Conservation (phyloP, 30 jellyfish, hydroid and myxozoan genomes). For the Hydractinia echinata region DNA sequence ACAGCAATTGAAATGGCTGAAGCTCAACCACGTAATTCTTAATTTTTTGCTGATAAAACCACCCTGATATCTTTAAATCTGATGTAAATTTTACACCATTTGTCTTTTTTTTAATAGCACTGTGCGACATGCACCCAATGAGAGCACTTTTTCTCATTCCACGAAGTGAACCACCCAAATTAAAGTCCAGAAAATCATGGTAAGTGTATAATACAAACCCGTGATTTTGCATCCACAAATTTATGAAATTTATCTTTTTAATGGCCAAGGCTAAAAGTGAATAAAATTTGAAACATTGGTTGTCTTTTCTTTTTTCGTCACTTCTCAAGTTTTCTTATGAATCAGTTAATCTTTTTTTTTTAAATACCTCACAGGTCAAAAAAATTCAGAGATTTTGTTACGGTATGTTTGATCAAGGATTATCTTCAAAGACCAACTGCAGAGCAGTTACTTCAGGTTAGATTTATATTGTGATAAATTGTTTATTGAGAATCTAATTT, state of each 20-base stretch:
- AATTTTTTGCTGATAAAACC: not conserved
- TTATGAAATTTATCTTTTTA: too few relatives aligned
- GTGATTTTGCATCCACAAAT: too few relatives aligned
- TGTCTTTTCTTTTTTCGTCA: too few relatives aligned
- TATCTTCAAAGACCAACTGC: constrained; percentile 97
- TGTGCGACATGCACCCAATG: constrained; percentile 99
- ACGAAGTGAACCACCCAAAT: constrained; percentile 96
- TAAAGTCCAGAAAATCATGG: constrained; percentile 90
- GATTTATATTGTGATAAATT: not conserved
- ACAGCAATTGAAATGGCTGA: constrained; percentile 99
- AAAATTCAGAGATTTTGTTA: constrained; percentile 91
- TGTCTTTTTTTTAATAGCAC: constrained; percentile 58
- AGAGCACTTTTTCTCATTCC: constrained; percentile 96
- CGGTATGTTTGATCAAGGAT: constrained; percentile 90
- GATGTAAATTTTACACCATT: not conserved
- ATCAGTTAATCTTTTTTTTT: not conserved
- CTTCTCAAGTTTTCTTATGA: not conserved
- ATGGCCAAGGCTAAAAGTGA: too few relatives aligned
- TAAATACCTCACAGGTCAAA: constrained; percentile 55
- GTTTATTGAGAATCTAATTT: not conserved
- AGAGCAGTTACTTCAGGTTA: constrained; percentile 91
- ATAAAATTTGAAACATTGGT: too few relatives aligned
- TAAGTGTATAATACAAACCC: constrained; percentile 4
- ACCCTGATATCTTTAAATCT: not conserved
- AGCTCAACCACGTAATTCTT: constrained; percentile 93